Percentiles rank a stretch among this genome's conserved stretches.
phyloP scores from a whole-genome alignment of 2,113 vertebrate genomes.

The Neofelis nebulosa region DNA sequence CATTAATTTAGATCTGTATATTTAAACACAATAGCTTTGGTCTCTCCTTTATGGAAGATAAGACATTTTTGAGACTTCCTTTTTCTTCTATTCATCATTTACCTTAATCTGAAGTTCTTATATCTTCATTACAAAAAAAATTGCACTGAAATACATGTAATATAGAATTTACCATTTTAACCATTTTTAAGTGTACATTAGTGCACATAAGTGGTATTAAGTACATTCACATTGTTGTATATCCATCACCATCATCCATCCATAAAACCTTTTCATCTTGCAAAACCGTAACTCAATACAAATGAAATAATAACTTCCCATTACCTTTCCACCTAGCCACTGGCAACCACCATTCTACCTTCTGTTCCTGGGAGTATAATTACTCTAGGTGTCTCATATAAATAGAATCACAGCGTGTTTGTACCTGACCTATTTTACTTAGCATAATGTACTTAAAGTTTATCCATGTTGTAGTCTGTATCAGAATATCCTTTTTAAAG shows the following conservation, averaged over 20 bases:
- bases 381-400: neutral
- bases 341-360: neutral
- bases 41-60: neutral
- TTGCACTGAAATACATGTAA: neutral
- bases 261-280: neutral
- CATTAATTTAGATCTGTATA: neutral
- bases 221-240: neutral
- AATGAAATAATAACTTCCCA: neutral
- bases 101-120: neutral
- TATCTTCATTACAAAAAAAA: neutral
- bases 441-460: neutral
- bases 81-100: constrained; percentile 18
- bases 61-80: neutral
- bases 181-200: neutral
- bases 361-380: neutral
- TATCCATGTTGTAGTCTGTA: neutral
- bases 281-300: neutral
- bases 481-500: neutral
- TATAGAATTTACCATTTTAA: neutral
- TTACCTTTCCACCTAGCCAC: neutral
- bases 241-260: neutral
- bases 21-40: neutral
- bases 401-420: neutral
- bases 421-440: neutral
- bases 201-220: neutral